Base-by-base conservation (phyloP, 2,113 vertebrate species). In the Protomyctophum bolini region DNA sequence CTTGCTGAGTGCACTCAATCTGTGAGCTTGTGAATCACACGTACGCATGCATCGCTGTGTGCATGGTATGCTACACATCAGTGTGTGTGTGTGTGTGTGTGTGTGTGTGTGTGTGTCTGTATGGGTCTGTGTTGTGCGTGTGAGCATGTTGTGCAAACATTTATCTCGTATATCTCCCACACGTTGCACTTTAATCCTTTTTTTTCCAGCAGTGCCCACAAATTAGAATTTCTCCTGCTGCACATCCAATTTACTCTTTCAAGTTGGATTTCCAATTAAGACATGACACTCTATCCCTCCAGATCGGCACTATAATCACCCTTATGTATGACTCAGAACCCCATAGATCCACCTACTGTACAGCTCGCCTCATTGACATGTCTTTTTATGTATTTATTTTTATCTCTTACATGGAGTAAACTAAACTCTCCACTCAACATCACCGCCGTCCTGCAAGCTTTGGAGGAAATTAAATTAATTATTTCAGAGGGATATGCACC, bases 1-100 rank as follows among this genome's bases (percentile, higher is more conserved):
- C 81, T 90, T 87, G 81, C 87, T 85, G 80, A 91, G 86, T 63
- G 21, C 77, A 87, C 86, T 87, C 87, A 88, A 79, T 88, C 83
- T 86, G 81, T 81, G 75, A 80, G 83, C 74, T 72, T 77, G 78
- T 70, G 79, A 72, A 76, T 71, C 11, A 29, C 79, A 81, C 65
- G 65, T 59, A 47, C 29, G 21, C 15, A 4, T 41, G 33, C 33
- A 41, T 41, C 33, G 33, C 33, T 58, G 57, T 14, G 28, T 58
- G 57, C 28, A 15, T 21, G 2, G 28, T 33, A 9, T 10, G 21
- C 49, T 61, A 47, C 0, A 21, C 8, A 68, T 67, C 10, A 48
- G 73, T 55, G 48, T 56, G n/a, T 8, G n/a, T 49, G 0, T 50
- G 1, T 21, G 10, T 15, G 58, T 81, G 62, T 65, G 70, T 66